phyloP scores from a whole-genome alignment of 2,113 vertebrate genomes.

The Chaenocephalus aceratus region DNA sequence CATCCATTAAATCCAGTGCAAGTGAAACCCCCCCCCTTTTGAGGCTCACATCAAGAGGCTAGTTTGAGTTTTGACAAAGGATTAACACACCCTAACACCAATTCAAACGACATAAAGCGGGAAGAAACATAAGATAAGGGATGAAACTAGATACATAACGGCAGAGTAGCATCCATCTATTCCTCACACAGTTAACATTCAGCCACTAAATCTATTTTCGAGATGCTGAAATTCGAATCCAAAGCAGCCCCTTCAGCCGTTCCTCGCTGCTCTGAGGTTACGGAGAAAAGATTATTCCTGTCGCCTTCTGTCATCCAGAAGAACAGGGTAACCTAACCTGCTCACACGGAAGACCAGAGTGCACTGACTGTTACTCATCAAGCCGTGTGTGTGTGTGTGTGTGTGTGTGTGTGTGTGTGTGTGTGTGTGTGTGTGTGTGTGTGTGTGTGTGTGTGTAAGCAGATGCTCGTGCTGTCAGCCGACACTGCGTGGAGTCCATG shows the following conservation, averaged over 20 bases:
- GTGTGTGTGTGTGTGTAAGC: constrained; percentile 9
- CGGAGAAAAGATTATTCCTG: constrained; percentile 53
- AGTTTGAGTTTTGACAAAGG: constrained; percentile 12
- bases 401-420: constrained; percentile 10
- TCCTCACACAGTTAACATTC: not conserved
- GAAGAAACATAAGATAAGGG: not conserved
- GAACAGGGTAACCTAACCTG: constrained; percentile 73
- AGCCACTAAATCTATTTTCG: not conserved
- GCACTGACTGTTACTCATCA: constrained; percentile 55
- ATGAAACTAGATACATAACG: not conserved
- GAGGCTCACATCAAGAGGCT: not conserved
- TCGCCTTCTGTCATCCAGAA: constrained; percentile 44
- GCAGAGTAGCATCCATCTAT: not conserved
- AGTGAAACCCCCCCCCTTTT: not conserved
- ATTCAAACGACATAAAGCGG: not conserved
- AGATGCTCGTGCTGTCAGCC: not conserved
- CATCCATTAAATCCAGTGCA: constrained; percentile 32
- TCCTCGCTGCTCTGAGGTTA: constrained; percentile 34
- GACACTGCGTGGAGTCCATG: constrained; percentile 7
- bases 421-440: constrained; percentile 3
- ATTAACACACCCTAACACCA: not conserved
- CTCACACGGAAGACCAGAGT: constrained; percentile 41
- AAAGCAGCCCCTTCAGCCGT: not conserved
- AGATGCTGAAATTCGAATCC: constrained; percentile 38
- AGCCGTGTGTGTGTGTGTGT: constrained; percentile 14